Conservation (phyloP, 2,888 invertebrate genomes). For the Chloroclystis v-ata region DNA sequence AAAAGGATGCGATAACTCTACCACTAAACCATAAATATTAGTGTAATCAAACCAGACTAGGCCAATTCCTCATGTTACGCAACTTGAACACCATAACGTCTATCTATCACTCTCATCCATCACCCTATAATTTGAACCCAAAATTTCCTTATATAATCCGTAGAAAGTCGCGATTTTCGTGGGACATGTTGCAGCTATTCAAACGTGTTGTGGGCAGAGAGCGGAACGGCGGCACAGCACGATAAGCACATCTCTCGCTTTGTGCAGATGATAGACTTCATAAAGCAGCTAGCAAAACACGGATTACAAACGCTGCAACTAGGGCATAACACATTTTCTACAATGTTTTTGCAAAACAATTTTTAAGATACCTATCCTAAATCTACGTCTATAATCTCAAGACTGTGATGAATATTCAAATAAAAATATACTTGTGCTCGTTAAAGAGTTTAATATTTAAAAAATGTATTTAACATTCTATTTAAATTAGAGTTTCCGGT, state of each 20-base stretch:
- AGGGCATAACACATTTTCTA: slow-evolving; percentile 26
- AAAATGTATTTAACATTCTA: too few relatives aligned
- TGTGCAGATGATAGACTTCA: slow-evolving; percentile 26
- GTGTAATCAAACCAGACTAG: background rate
- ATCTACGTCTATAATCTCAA: background rate
- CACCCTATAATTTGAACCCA: slow-evolving; percentile 31
- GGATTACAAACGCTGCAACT: slow-evolving; percentile 15
- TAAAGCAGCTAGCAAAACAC: slow-evolving; percentile 21
- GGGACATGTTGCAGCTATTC: slow-evolving; percentile 28
- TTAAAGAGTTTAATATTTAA: too few relatives aligned
- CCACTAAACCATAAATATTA: background rate
- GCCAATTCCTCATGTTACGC: slow-evolving; percentile 5
- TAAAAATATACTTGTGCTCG: too few relatives aligned
- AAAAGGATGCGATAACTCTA: too few relatives aligned
- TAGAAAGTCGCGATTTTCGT: slow-evolving; percentile 44
- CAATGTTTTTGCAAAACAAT: slow-evolving; percentile 2
- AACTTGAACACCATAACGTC: slow-evolving; percentile 23
- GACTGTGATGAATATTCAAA: background rate
- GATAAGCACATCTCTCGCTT: slow-evolving; percentile 23
- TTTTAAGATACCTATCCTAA: slow-evolving; percentile 11
- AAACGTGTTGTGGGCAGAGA: slow-evolving; percentile 34
- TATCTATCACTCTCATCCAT: slow-evolving; percentile 26
- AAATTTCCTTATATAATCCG: slow-evolving; percentile 33
- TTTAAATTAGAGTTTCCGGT: background rate
- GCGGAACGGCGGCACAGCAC: slow-evolving; percentile 31